Conservation (phyloP, 2,797 vertebrate species). For the Brachymystax lenok region DNA sequence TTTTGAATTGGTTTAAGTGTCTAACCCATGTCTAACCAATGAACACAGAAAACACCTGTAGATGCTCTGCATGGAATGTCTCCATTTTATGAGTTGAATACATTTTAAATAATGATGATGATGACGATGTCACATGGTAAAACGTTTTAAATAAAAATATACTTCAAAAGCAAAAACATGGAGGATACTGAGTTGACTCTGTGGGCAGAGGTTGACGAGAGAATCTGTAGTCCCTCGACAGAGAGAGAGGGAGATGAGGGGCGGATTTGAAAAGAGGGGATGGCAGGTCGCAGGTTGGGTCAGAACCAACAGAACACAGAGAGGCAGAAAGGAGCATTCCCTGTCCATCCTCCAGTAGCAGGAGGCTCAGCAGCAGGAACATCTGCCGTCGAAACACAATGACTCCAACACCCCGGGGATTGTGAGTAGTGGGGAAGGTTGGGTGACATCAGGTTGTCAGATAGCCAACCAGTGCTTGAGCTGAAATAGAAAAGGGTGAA, state of each 20-base stretch:
- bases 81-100: too few species aligned
- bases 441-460: slow-evolving; percentile 68
- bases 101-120: background rate
- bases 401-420: slow-evolving; percentile 50
- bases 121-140: slow-evolving; percentile 33
- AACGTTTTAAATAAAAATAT: slow-evolving; percentile 27
- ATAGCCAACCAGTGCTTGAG: slow-evolving; percentile 93
- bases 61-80: too few species aligned
- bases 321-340: slow-evolving; percentile 32
- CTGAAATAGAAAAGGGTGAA: slow-evolving; percentile 70
- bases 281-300: background rate
- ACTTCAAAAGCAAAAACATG: slow-evolving; percentile 32
- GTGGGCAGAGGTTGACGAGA: slow-evolving; percentile 23
- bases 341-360: slow-evolving; percentile 31
- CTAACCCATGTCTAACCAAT: slow-evolving; percentile 25
- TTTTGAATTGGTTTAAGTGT: slow-evolving; percentile 28
- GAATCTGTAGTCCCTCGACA: slow-evolving; percentile 33
- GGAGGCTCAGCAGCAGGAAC: slow-evolving; percentile 25
- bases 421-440: slow-evolving; percentile 43
- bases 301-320: slow-evolving; percentile 19
- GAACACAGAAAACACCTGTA: background rate
- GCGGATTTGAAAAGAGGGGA: background rate
- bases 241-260: background rate
- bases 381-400: slow-evolving; percentile 37
- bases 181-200: slow-evolving; percentile 20